Base-by-base conservation (phyloP, 53 echinoderm and acorn worm genomes). In the Holothuria leucospilota region DNA sequence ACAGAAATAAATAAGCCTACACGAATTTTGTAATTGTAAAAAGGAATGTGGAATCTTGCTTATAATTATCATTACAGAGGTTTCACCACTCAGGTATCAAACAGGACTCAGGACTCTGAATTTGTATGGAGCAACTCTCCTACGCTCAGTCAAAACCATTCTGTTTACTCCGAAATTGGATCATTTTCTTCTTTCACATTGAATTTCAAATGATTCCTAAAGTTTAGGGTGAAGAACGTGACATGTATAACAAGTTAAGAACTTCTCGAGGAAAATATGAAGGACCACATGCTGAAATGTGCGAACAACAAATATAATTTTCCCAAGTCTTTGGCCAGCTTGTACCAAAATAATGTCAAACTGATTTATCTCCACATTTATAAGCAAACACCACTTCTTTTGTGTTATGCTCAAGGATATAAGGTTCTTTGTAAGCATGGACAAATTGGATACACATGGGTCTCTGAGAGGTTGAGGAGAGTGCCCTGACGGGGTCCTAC, bases 231-330 rank as follows among this genome's bases (percentile, higher is more conserved):
- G n/a, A 39, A 53, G 20, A 51, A 75, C 51, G 46, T 75, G 75
- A 75, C 49, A 75, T 52, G 25, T 49, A 26, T 2, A 26, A 42
- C 30, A 72, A 68, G 68, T 34, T 13, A 25, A 13, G 20, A 68
- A 6, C 68, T 68, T 56, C 18, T 56, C 0, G 69, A 20, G 39
- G 26, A 70, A 41, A 16, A 7, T 75, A 40, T 52, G 24, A 51
- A 75, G 51, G 75, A 24, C 75, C 75, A 52, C 39, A 75, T 75
- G 53, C 26, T 75, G 75, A 75, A 75, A 75, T 75, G 52, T 75
- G 75, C 24, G 26, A 75, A 16, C 26, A 39, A 53, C 26, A 26
- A 75, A 75, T 51, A 52, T 52, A 75, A 75, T 46, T 75, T 39
- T 75, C 38, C 24, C 51, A 49, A 75, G 52, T 75, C 75, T 75